These are phyloP conservation scores for Phenganax marumi DNA, from an alignment of 92 coral and sea anemone genomes.

Conservation along the genomic window DNA sequence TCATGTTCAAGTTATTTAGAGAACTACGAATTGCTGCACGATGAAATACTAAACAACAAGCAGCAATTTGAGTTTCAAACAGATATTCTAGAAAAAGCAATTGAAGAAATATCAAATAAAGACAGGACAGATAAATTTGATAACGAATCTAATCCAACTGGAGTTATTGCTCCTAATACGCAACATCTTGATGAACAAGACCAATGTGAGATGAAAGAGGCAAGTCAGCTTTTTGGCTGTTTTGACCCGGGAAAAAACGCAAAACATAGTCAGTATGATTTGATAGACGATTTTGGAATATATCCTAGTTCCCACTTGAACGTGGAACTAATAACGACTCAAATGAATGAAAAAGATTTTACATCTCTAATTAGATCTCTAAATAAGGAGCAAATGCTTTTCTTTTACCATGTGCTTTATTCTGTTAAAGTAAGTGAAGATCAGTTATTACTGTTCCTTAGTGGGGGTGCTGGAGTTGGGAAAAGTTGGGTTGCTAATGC, in stretches of 20 bases:
- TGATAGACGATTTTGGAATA: constrained; percentile 59
- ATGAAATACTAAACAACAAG: constrained; percentile 13
- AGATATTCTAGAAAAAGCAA: constrained; percentile 49
- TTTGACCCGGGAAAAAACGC: constrained; percentile 63
- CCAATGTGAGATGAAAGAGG: constrained; percentile 15
- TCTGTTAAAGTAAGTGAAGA: constrained; percentile 53
- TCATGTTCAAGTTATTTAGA: constrained; percentile 38
- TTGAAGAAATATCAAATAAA: constrained; percentile 25
- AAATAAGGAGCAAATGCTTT: constrained; percentile 49
- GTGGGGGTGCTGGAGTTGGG: constrained; percentile 67
- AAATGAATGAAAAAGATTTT: constrained; percentile 38
- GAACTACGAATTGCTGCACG: constrained; percentile 45
- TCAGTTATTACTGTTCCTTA: constrained; percentile 49
- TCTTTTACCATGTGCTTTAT: constrained; percentile 55
- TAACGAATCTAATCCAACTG: not conserved
- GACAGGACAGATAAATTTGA: too few relatives aligned
- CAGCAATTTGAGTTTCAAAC: constrained; percentile 53
- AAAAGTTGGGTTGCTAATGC: constrained; percentile 56
- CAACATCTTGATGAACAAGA: constrained; percentile 62
- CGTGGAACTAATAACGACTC: constrained; percentile 41
- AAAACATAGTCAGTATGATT: constrained; percentile 62
- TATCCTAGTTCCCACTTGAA: constrained; percentile 47
- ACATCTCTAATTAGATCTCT: constrained; percentile 47
- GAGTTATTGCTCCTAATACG: constrained; percentile 48
- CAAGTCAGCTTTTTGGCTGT: constrained; percentile 64